These are phyloP conservation scores for Drosophila kanapiae DNA, from an alignment of 1,140 invertebrate genomes.

Conservation along the genomic window DNA sequence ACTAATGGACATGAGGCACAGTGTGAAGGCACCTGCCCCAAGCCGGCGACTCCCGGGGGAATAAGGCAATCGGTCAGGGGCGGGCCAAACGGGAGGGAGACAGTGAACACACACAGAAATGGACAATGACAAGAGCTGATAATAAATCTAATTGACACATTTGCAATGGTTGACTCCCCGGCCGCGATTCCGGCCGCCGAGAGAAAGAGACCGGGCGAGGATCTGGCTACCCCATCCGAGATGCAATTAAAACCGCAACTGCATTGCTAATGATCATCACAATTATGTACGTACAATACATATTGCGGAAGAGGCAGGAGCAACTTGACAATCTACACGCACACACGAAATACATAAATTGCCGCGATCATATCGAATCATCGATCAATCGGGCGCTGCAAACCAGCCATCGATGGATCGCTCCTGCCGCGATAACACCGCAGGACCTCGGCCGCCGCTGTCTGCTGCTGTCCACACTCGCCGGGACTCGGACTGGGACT, in stretches of 20 bases:
- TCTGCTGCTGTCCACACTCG: constrained; percentile 80
- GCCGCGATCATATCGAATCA: constrained; percentile 77
- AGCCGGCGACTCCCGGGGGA: constrained; percentile 32
- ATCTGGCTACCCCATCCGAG: constrained; percentile 31
- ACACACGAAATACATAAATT: constrained; percentile 75
- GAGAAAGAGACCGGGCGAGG: constrained; percentile 21
- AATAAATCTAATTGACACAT: constrained; percentile 85
- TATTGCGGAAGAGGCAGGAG: constrained; percentile 35
- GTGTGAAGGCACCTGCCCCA: constrained; percentile 71
- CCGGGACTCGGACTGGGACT: neutral
- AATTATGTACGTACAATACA: constrained; percentile 11
- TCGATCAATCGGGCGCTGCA: constrained; percentile 47
- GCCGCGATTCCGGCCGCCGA: constrained; percentile 19
- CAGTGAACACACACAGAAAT: constrained; percentile 45
- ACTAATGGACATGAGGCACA: constrained; percentile 77
- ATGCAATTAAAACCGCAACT: constrained; percentile 73
- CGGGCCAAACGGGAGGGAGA: neutral
- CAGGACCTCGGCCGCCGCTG: constrained; percentile 62
- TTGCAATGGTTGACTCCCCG: constrained; percentile 69
- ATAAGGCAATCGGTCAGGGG: constrained; percentile 30
- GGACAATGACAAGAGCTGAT: constrained; percentile 72
- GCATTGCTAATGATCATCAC: constrained; percentile 70
- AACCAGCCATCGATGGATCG: constrained; percentile 29
- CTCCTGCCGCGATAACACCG: constrained; percentile 73
- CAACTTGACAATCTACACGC: constrained; percentile 78